Conservation (phyloP, 2,888 invertebrate genomes). For the Cantharis rufa region DNA sequence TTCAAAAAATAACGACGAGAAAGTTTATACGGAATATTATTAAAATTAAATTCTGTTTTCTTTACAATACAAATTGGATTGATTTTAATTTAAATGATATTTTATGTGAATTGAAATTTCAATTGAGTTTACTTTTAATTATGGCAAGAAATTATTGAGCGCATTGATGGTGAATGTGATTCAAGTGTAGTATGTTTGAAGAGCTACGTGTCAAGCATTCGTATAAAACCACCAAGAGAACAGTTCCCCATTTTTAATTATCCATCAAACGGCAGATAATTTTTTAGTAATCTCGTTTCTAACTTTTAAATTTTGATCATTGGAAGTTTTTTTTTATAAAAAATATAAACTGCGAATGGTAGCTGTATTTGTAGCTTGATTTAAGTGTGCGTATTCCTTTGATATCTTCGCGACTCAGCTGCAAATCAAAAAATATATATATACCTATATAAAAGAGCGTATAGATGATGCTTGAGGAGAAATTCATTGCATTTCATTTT, state of each 20-base stretch:
- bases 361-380: constrained; percentile 10
- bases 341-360: not conserved
- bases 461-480: constrained; percentile 18
- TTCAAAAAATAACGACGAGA: not conserved
- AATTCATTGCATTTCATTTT: constrained; percentile 32
- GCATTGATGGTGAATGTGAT: not conserved
- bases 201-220: not conserved
- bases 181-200: not conserved
- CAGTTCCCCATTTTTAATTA: not conserved
- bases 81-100: not conserved
- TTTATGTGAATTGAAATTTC: not conserved
- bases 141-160: not conserved
- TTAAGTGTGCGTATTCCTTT: constrained; percentile 33
- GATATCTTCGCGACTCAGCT: constrained; percentile 29
- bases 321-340: not conserved
- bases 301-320: not conserved
- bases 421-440: constrained; percentile 20
- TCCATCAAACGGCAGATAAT: not conserved
- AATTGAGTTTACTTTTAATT: not conserved
- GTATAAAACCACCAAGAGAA: not conserved
- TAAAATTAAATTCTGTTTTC: not conserved
- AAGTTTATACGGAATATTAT: not conserved
- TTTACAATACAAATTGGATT: not conserved
- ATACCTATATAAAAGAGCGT: constrained; percentile 19
- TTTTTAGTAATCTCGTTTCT: not conserved